Evolutionary conservation across 2,797 vertebrate species (phyloP), one percentile per base, ranked within the genome.

Genomic region (Megaceryle alcyon): DNA sequence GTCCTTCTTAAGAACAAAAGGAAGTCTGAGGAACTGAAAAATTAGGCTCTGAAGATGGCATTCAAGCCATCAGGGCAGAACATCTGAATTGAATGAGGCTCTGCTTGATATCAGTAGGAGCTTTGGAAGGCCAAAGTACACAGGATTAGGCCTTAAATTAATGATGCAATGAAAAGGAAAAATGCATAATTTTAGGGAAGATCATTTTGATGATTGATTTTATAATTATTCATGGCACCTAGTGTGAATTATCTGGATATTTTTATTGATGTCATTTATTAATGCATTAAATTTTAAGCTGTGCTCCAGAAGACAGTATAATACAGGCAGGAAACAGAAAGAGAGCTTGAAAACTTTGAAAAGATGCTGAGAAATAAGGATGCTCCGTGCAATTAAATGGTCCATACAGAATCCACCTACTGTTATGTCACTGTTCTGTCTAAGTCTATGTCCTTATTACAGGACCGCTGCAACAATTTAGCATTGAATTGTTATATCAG

Each of bases 261-360:
- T 96, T 97, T 97, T 95, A 96, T 94, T 95, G 77, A 88, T 94
- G 88, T 82, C 79, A 89, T 96, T 97, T 97, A 96, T 97, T 97
- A 97, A 97, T 94, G 71, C 84, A 94, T 96, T 96, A 96, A 97
- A 97, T 96, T 97, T 96, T 94, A 96, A 94, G 92, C 66, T 85
- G 33, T 94, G 63, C 54, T 94, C 68, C 90, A 63, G 68, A 95
- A 97, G 86, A 72, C 29, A 73, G 84, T 57, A 63, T 84, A 89
- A 91, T 77, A 41, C 16, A 68, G 83, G 44, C 54, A 92, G 76
- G 46, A 95, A 96, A 90, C 71, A 86, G 65, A 80, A 56, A 44
- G 26, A 59, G 82, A 84, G 33, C 80, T 80, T 7, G 33, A 93
- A 91, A 92, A 92, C 44, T 71, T 87, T 91, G 63, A 68, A 73